A percentile compares a stretch with the other conserved stretches of the same genome.
Conservation (phyloP, 2,113 vertebrate species). For the Bubo bubo region DNA sequence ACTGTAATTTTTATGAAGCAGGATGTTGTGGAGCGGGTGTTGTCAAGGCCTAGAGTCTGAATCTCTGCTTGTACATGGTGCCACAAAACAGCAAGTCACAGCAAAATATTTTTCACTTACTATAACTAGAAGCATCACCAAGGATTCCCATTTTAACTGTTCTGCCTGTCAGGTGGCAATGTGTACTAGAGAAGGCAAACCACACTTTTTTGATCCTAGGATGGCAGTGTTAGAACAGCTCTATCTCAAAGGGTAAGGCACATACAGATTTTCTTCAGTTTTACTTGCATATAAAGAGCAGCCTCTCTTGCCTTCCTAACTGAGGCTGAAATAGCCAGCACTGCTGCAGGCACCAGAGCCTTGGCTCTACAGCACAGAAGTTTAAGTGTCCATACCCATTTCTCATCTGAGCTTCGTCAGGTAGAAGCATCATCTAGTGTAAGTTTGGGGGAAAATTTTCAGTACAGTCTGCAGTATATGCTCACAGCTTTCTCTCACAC, state of each 20-base stretch:
- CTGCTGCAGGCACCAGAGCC: neutral
- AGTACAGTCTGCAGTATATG: neutral
- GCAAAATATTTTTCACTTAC: neutral
- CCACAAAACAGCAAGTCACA: neutral
- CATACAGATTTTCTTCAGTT: neutral
- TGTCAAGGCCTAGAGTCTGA: neutral
- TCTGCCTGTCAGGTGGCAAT: neutral
- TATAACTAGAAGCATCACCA: neutral
- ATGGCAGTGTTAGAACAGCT: neutral
- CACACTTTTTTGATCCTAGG: neutral
- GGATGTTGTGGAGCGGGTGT: neutral
- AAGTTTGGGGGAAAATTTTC: neutral
- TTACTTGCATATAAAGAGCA: neutral
- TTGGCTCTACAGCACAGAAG: neutral
- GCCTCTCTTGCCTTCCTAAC: neutral
- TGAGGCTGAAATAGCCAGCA: neutral
- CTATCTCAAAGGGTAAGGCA: neutral
- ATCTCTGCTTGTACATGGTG: neutral
- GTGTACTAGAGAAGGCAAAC: neutral
- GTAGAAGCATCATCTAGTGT: rapidly evolving
- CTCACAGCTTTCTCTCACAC: neutral
- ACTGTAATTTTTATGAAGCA: neutral
- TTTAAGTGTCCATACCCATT: neutral
- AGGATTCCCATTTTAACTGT: neutral
- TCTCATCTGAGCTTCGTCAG: neutral